Base-by-base conservation (phyloP, 2,113 vertebrate species). In the Irena cyanogastra region DNA sequence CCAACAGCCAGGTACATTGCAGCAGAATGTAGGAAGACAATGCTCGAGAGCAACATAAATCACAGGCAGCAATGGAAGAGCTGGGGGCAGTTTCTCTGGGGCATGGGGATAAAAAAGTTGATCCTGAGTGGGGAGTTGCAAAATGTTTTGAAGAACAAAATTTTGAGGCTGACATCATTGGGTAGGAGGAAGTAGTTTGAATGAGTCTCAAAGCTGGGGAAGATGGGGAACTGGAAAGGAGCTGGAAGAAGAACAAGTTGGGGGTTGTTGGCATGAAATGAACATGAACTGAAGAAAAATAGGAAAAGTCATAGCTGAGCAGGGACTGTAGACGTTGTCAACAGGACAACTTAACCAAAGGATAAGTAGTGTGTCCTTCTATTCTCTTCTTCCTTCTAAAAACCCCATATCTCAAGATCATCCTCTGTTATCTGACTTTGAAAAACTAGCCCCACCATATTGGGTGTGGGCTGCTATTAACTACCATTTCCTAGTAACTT, bases 1-100 rank as follows among this genome's bases (percentile, higher is more conserved):
- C 3, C 28, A 49, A 13, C n/a, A 64, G 37, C 26, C 21, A 21
- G 17, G 16, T 11, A 9, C 19, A 1, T 63, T 31, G 47, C 13
- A n/a, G 45, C 33, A 81, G 49, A 63, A 66, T 0, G 1, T 9
- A 9, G 64, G 53, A 30, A 52, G 23, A 19, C 4, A 7, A 4
- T 0, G 9, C 16, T 28, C 1, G 2, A 78, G 50, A 61, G 28
- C 42, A 61, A 16, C 11, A 6, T 11, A 4, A 7, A 10, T 27
- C 7, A 10, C 13, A 3, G 1, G 4, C 23, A 10, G 16, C 7
- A 31, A 13, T 53, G 26, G 44, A 45, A 56, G 31, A 39, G 7
- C 37, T 64, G 59, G 7, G 50, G 10, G 1, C 16, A 42, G 14
- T 27, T 90, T 71, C 42, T 82, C 35, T 50, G 49, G 24, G 41